A percentile compares a stretch with the other conserved stretches of the same genome.
These are phyloP conservation scores for Toxonevra muliebris DNA, from an alignment of 2,888 invertebrate genomes.

Conservation along the genomic window DNA sequence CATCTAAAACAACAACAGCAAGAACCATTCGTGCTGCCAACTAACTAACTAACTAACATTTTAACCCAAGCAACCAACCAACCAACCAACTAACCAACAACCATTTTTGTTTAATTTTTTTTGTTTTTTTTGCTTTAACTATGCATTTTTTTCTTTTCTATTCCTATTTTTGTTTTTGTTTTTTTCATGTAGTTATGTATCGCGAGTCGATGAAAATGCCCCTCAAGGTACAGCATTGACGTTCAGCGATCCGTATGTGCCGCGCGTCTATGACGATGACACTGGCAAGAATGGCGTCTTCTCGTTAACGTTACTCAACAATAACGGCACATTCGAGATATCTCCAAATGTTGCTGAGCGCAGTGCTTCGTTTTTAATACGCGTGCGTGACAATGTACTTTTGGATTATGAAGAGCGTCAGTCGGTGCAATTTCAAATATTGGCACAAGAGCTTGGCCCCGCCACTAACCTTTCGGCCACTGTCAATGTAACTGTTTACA, in stretches of 20 bases:
- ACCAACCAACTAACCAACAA: too few relatives aligned
- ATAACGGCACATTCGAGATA: slow-evolving; percentile 90
- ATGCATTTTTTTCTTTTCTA: not conserved
- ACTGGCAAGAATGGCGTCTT: slow-evolving; percentile 86
- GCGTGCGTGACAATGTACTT: slow-evolving; percentile 81
- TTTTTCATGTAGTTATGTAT: slow-evolving; percentile 71
- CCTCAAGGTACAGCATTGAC: slow-evolving; percentile 80
- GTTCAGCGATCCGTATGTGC: slow-evolving; percentile 77
- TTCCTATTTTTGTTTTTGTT: not conserved
- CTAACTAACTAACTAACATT: too few relatives aligned
- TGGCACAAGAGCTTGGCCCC: slow-evolving; percentile 83
- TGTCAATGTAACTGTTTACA: slow-evolving; percentile 80
- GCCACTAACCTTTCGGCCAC: slow-evolving; percentile 77
- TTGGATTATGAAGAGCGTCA: slow-evolving; percentile 86
- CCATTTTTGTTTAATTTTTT: not conserved
- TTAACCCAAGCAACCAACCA: too few relatives aligned
- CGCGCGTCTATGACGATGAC: slow-evolving; percentile 79
- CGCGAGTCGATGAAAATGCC: slow-evolving; percentile 82
- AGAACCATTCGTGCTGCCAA: too few relatives aligned
- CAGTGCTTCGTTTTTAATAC: slow-evolving; percentile 80
- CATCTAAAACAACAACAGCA: too few relatives aligned
- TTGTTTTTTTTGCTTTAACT: not conserved
- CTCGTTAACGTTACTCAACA: slow-evolving; percentile 78
- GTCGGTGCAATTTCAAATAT: slow-evolving; percentile 79
- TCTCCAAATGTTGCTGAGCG: slow-evolving; percentile 84